Evolutionary conservation across 2,113 vertebrate genomes (phyloP).

Genomic region (Tinamus guttatus): DNA sequence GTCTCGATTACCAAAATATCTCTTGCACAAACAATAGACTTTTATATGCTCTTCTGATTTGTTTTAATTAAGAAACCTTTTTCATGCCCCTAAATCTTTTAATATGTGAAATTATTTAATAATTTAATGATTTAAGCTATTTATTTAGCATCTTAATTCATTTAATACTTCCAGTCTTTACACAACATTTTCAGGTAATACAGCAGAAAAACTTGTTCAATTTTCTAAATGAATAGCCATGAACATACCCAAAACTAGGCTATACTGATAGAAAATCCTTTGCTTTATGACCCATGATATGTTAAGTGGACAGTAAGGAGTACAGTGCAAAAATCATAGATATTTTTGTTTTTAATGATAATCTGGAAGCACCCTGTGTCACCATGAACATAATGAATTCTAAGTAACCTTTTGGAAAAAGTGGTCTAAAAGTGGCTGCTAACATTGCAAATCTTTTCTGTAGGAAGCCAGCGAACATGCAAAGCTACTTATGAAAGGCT

Average conservation of each 20-base stretch:
- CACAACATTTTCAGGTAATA: not conserved
- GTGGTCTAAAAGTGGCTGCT: fast-evolving
- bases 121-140: too few relatives aligned
- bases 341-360: fast-evolving
- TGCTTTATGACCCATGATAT: not conserved
- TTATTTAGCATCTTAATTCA: too few relatives aligned
- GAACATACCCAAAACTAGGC: not conserved
- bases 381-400: not conserved
- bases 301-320: not conserved
- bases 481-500: not conserved
- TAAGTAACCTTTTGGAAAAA: fast-evolving
- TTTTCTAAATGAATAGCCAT: not conserved
- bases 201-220: not conserved
- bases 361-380: not conserved
- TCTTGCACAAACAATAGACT: not conserved
- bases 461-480: fast-evolving
- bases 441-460: not conserved
- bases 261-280: not conserved
- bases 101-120: too few relatives aligned
- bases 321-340: not conserved
- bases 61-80: not conserved
- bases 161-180: not conserved
- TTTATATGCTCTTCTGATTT: not conserved
- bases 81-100: not conserved
- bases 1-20: not conserved